Evolutionary conservation across 2,797 vertebrate genomes (phyloP), one percentile per base, ranked within the genome.

Genomic region (Pogoniulus pusillus): DNA sequence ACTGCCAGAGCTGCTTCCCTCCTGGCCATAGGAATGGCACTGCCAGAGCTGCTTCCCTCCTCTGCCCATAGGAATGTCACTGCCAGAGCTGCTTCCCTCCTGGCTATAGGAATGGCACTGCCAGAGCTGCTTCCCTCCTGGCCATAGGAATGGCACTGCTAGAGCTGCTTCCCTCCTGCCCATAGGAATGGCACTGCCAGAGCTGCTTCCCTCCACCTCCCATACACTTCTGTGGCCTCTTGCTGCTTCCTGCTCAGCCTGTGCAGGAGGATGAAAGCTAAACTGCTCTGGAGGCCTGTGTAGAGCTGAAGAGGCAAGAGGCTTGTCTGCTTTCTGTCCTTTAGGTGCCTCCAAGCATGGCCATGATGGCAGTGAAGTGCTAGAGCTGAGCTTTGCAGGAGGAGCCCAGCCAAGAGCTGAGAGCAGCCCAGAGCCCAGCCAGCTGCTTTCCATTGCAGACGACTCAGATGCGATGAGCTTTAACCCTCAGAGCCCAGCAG

Each of bases 281-380:
- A 23, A 49, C 23, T 16, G 24, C 59, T 23, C 0, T 49, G 1
- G 1, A n/a, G 43, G 68, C n/a, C 41, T 18, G 0, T 7, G 3
- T 8, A 1, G 10, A 45, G 6, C 37, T 24, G 49, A 45, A 53
- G 7, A 53, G 64, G 10, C 35, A 74, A 37, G 24, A 18, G 5
- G 41, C 41, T 41, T 17, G 22, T 7, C 64, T 69, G 18, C 49
- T 70, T 88, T 66, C 27, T 54, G 26, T 76, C 49, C 51, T 4
- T 8, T 17, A 96, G 95, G 78, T 83, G 85, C 87, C 78, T 41
- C 89, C 54, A 19, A 69, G 41, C 64, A 45, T 0, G 73, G 47
- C 20, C 27, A 4, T 19, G 79, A 2, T 7, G 39, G 14, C 55
- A 6, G 39, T 1, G 87, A 60, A 29, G 4, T 1, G 3, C 12